A percentile compares a stretch with the other conserved stretches of the same genome.
Evolutionary conservation across 2,888 invertebrate species (phyloP).

Genomic region (Thalpophila matura): DNA sequence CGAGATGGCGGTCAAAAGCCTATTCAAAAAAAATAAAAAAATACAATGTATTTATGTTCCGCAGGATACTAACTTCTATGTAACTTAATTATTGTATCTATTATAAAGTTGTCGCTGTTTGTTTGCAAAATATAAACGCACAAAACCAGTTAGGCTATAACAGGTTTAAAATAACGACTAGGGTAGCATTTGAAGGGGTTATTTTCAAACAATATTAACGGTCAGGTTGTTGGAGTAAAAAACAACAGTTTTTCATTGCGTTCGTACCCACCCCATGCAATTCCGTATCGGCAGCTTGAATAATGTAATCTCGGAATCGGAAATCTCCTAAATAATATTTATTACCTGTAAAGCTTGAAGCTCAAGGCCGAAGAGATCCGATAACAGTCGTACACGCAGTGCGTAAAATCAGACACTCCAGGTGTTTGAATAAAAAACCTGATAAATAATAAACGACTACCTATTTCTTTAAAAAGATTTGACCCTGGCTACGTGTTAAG

Average conservation of each 20-base stretch:
- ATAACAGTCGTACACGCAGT: not conserved
- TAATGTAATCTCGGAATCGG: constrained; percentile 3
- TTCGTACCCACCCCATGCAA: constrained; percentile 11
- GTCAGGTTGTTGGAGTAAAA: constrained; percentile 30
- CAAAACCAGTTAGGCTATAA: constrained; percentile 29
- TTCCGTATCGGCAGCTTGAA: constrained; percentile 5
- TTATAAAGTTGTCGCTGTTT: constrained; percentile 6
- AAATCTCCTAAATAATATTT: not conserved
- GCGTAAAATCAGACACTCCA: not conserved
- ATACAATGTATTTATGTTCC: too few relatives aligned
- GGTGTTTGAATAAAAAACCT: constrained; percentile 1
- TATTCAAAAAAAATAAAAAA: too few relatives aligned
- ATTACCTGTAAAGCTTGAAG: too few relatives aligned
- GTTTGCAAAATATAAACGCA: constrained; percentile 21
- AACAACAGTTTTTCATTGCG: constrained; percentile 29
- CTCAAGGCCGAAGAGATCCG: not conserved
- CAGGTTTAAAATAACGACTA: constrained; percentile 48
- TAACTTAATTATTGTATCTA: not conserved
- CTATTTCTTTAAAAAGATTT: not conserved
- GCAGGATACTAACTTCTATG: constrained; percentile 12
- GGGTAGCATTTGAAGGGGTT: constrained; percentile 49
- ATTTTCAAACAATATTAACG: constrained; percentile 38
- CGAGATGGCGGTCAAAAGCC: too few relatives aligned
- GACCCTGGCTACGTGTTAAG: not conserved
- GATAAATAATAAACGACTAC: not conserved